Evolutionary conservation across 2,113 vertebrate genomes (phyloP).

Genomic region (Nipponia nippon): DNA sequence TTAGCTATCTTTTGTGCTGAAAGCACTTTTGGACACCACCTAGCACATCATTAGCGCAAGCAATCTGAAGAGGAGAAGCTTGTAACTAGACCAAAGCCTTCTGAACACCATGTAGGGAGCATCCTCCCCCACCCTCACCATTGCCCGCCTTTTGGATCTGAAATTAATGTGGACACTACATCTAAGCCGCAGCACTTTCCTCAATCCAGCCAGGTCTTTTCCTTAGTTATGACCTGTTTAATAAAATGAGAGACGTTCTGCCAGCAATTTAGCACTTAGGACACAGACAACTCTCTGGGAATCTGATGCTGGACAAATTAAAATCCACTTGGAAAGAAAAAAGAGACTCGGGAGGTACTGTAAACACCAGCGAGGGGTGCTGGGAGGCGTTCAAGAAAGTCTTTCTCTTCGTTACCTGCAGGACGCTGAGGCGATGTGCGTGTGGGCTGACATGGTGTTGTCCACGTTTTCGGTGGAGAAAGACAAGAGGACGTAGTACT

Average conservation of each 20-base stretch:
- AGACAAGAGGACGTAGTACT: not conserved
- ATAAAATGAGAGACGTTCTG: not conserved
- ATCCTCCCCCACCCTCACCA: not conserved
- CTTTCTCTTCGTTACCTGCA: not conserved
- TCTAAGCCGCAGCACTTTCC: not conserved
- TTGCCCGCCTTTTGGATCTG: not conserved
- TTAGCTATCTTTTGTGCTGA: not conserved
- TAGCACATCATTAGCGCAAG: not conserved
- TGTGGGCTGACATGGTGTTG: accelerated
- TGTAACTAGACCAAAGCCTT: not conserved
- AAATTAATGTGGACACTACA: not conserved
- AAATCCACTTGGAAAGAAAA: not conserved
- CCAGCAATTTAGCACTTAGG: not conserved
- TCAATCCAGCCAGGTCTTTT: accelerated
- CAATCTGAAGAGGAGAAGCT: not conserved
- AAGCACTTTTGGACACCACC: not conserved
- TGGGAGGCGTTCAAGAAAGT: accelerated
- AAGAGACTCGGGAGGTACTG: not conserved
- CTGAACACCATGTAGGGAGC: not conserved
- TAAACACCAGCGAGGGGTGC: not conserved
- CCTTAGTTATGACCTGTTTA: not conserved
- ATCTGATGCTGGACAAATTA: not conserved
- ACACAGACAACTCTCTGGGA: not conserved
- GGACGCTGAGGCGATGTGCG: accelerated
- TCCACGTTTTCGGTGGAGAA: not conserved